Conservation (phyloP, 2,113 vertebrate genomes). For the Pelecanoides urinatrix region DNA sequence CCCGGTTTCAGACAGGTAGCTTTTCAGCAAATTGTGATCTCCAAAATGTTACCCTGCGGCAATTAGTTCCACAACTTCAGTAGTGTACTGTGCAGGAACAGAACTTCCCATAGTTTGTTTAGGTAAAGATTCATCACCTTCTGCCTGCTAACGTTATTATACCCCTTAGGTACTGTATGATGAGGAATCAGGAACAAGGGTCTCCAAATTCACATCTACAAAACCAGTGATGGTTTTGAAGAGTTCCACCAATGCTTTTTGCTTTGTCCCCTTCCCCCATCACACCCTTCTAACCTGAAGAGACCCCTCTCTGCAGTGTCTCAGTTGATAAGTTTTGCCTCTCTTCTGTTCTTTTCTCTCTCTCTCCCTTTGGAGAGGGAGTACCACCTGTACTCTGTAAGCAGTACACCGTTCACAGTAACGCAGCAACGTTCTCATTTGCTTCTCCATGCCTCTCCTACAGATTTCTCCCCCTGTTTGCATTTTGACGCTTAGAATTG, state of each 20-base stretch:
- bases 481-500: not conserved
- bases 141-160: not conserved
- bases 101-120: not conserved
- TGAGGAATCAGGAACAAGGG: not conserved
- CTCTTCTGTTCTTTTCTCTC: not conserved
- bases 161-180: not conserved
- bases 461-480: not conserved
- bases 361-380: too few relatives aligned
- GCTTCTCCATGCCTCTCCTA: not conserved
- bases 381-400: not conserved
- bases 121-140: not conserved
- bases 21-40: not conserved
- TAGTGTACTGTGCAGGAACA: not conserved
- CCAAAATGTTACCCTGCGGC: not conserved
- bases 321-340: not conserved
- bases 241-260: not conserved
- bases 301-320: not conserved
- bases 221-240: not conserved
- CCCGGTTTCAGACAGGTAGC: not conserved
- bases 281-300: not conserved
- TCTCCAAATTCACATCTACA: not conserved
- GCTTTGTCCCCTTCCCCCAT: not conserved
- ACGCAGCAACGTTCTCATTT: accelerated
- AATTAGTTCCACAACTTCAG: not conserved
- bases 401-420: not conserved